Conservation (phyloP, 2,797 vertebrate genomes). For the Sciurus carolinensis region DNA sequence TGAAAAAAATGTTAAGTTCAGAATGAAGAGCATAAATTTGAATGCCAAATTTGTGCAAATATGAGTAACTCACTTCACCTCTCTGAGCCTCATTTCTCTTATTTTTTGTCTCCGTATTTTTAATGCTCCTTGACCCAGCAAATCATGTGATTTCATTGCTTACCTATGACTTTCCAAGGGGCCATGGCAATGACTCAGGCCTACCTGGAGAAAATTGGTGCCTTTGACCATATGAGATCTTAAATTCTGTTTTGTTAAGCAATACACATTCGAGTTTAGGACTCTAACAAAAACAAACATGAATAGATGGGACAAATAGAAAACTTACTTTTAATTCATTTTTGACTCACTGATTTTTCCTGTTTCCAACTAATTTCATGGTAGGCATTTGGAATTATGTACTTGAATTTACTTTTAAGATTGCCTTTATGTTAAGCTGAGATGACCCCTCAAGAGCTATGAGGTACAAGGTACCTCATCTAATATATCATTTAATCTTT, state of each 20-base stretch:
- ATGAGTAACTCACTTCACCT: not conserved
- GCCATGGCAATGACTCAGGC: not conserved
- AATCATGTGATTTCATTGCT: slow-evolving; percentile 12
- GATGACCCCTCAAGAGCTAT: not conserved
- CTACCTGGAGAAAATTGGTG: not conserved
- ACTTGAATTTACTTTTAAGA: slow-evolving; percentile 43
- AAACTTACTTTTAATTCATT: not conserved
- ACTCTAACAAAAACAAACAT: not conserved
- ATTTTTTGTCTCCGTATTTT: not conserved
- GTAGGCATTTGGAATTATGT: not conserved
- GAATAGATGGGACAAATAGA: not conserved
- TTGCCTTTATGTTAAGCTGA: not conserved
- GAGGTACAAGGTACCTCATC: not conserved
- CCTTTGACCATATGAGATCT: not conserved
- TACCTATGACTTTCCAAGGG: not conserved
- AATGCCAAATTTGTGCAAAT: not conserved
- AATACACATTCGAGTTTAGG: not conserved
- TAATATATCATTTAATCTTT: not conserved
- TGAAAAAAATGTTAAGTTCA: not conserved
- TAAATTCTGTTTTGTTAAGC: not conserved
- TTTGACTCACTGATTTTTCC: not conserved
- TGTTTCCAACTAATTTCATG: not conserved
- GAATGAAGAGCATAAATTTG: not conserved
- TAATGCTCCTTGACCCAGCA: not conserved
- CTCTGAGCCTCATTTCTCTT: not conserved